Conservation (phyloP, 1,140 invertebrate species). For the Ladona fulva region DNA sequence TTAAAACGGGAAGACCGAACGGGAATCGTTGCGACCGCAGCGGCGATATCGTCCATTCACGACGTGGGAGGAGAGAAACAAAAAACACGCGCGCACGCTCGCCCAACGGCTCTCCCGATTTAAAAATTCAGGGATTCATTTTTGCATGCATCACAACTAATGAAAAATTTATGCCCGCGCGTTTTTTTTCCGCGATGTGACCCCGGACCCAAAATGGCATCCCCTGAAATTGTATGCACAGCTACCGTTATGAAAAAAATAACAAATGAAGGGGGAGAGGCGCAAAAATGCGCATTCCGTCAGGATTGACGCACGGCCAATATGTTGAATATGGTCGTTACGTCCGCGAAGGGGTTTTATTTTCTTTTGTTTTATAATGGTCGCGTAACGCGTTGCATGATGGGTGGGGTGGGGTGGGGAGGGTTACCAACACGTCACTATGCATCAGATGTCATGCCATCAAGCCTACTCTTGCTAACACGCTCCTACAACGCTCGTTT, state of each 20-base stretch:
- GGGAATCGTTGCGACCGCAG: neutral
- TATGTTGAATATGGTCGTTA: conserved; percentile 2
- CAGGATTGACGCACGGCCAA: neutral
- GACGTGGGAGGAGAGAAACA: neutral
- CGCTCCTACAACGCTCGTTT: too few relatives aligned
- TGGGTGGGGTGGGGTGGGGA: neutral
- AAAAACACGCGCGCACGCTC: neutral
- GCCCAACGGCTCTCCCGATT: neutral
- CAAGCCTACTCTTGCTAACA: too few relatives aligned
- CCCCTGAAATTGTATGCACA: neutral
- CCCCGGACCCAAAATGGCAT: neutral
- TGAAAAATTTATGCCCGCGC: conserved; percentile 5
- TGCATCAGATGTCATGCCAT: too few relatives aligned
- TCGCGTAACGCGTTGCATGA: neutral
- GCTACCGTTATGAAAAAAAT: neutral
- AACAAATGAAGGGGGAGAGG: neutral
- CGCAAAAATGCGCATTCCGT: neutral
- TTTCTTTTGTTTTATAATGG: neutral
- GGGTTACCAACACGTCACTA: too few relatives aligned
- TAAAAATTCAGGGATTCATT: neutral
- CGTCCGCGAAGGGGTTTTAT: neutral
- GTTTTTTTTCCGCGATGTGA: neutral
- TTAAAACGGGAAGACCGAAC: neutral
- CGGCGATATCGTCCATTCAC: neutral
- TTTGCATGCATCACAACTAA: conserved; percentile 6